Conservation (phyloP, 2,888 invertebrate species). For the Hetaerina titia region DNA sequence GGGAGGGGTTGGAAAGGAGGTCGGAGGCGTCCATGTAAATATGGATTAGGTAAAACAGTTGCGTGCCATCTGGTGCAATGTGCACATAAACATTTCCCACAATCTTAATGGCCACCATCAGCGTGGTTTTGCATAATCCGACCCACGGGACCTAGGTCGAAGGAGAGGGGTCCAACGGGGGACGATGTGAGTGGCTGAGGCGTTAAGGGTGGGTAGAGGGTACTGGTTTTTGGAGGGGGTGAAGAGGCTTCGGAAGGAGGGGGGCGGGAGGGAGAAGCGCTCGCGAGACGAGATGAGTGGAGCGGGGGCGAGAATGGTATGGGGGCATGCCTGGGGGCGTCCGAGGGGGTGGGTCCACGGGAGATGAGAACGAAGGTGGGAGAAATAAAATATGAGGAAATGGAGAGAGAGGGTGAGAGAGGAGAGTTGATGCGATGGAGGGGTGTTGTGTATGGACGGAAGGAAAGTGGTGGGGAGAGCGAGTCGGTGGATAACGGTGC, state of each 20-base stretch:
- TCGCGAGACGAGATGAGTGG: too few species aligned
- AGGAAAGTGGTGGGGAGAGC: neutral
- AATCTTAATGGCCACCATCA: slow-evolving; percentile 70
- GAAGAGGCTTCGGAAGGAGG: slow-evolving; percentile 63
- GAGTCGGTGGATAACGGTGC: neutral
- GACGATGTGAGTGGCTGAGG: neutral
- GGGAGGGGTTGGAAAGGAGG: neutral
- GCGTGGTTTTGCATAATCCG: slow-evolving; percentile 71
- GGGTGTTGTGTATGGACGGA: neutral
- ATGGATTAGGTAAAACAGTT: slow-evolving; percentile 71
- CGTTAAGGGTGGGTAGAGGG: neutral
- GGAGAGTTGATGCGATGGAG: neutral
- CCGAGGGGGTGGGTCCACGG: slow-evolving; percentile 4
- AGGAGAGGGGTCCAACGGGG: neutral
- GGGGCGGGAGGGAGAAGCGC: neutral
- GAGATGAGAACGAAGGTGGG: slow-evolving; percentile 35
- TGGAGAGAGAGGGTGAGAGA: neutral
- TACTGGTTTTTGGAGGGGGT: neutral
- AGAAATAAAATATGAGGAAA: neutral
- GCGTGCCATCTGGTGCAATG: slow-evolving; percentile 70
- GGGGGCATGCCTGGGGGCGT: neutral
- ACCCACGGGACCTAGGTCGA: slow-evolving; percentile 60
- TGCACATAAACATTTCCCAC: slow-evolving; percentile 70
- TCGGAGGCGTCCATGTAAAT: slow-evolving; percentile 69
- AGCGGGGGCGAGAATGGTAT: too few species aligned